These are phyloP conservation scores for Anaspis maculata DNA, from an alignment of 2,888 invertebrate genomes.

Conservation along the genomic window DNA sequence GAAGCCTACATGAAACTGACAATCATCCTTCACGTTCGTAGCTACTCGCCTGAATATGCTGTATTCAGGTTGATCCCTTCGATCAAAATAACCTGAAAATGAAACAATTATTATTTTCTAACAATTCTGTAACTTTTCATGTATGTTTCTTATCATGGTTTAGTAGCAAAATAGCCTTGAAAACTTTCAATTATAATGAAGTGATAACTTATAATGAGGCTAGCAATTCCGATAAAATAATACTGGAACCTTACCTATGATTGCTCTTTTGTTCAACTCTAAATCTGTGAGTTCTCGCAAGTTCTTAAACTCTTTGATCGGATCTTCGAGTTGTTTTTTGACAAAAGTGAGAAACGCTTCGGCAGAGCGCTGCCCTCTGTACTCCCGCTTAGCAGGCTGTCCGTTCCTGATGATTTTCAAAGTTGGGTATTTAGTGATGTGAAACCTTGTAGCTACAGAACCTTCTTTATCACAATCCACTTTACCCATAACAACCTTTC, in stretches of 20 bases:
- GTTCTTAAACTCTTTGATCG: slow-evolving; percentile 68
- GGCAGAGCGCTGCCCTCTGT: slow-evolving; percentile 78
- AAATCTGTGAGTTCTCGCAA: slow-evolving; percentile 65
- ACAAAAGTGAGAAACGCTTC: slow-evolving; percentile 83
- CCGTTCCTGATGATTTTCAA: slow-evolving; percentile 90
- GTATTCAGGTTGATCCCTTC: slow-evolving; percentile 72
- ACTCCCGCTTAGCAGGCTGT: slow-evolving; percentile 81
- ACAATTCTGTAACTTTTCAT: too few species aligned
- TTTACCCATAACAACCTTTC: slow-evolving; percentile 88
- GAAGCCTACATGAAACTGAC: slow-evolving; percentile 86
- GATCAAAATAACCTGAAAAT: slow-evolving; percentile 62
- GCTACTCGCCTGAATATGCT: slow-evolving; percentile 73
- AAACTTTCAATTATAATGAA: too few species aligned
- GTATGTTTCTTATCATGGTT: too few species aligned
- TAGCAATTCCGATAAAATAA: not conserved
- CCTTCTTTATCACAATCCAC: slow-evolving; percentile 95
- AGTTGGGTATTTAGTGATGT: slow-evolving; percentile 97
- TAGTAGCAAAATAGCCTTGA: too few species aligned
- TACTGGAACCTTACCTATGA: slow-evolving; percentile 56
- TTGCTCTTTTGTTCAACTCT: slow-evolving; percentile 72
- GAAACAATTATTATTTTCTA: slow-evolving; percentile 1
- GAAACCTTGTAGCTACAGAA: slow-evolving; percentile 80
- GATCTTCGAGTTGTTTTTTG: slow-evolving; percentile 79
- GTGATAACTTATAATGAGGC: too few species aligned
- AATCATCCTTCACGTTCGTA: slow-evolving; percentile 87